phyloP scores from a whole-genome alignment of 1,140 invertebrate species.

The Aricia agestis region DNA sequence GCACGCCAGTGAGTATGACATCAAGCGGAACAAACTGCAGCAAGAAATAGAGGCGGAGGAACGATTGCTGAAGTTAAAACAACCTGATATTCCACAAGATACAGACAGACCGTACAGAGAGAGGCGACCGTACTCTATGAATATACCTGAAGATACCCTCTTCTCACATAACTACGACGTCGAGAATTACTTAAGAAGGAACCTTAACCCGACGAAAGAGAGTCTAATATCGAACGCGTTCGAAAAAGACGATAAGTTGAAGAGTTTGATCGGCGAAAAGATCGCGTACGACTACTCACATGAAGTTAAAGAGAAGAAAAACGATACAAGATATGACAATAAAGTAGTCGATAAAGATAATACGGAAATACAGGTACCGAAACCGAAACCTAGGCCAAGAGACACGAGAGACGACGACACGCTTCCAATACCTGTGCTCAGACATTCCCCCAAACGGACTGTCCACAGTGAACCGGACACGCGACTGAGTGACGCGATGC shows the following conservation, averaged over 20 bases:
- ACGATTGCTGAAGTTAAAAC: slow-evolving; percentile 35
- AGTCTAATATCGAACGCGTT: slow-evolving; percentile 27
- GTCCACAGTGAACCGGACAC: slow-evolving; percentile 29
- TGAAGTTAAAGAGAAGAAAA: not conserved
- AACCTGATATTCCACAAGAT: slow-evolving; percentile 22
- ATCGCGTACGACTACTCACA: not conserved
- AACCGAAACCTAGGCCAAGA: slow-evolving; percentile 4
- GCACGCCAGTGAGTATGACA: slow-evolving; percentile 68
- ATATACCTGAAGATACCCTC: slow-evolving; percentile 56
- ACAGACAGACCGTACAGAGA: slow-evolving; percentile 39
- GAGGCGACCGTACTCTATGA: slow-evolving; percentile 50
- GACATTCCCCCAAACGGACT: slow-evolving; percentile 67
- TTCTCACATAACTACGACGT: slow-evolving; percentile 62
- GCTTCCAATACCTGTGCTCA: slow-evolving; percentile 73
- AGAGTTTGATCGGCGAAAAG: not conserved
- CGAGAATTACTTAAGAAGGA: slow-evolving; percentile 57
- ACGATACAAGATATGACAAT: not conserved
- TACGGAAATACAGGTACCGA: not conserved
- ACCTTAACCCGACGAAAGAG: slow-evolving; percentile 51
- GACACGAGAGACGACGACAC: slow-evolving; percentile 30
- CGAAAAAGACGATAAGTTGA: slow-evolving; percentile 17
- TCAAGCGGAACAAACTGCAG: slow-evolving; percentile 66
- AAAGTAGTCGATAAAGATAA: not conserved
- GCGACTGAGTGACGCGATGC: slow-evolving; percentile 67
- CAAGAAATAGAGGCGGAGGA: slow-evolving; percentile 67